phyloP scores from a whole-genome alignment of 92 coral and sea anemone species.

The Isaurus tuberculatus region DNA sequence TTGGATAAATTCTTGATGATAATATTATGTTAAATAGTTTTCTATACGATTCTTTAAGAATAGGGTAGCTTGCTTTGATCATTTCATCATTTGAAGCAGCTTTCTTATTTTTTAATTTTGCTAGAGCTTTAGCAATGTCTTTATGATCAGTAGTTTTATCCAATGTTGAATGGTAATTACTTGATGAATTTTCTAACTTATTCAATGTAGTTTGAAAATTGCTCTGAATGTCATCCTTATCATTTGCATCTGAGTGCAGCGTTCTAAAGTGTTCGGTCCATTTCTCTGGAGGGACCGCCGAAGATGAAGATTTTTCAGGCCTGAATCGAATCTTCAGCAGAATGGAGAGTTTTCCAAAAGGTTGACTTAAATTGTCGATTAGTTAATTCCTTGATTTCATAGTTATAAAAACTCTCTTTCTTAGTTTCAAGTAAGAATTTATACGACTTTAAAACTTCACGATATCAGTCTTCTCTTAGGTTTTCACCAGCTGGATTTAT shows the following conservation, averaged over 20 bases:
- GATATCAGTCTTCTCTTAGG: slow-evolving; percentile 26
- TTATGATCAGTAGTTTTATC: too few relatives aligned
- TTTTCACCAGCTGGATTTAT: slow-evolving; percentile 27
- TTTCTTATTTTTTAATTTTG: slow-evolving; percentile 11
- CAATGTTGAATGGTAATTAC: too few relatives aligned
- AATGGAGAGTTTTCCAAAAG: slow-evolving; percentile 37
- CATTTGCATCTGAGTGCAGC: slow-evolving; percentile 30
- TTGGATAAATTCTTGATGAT: too few relatives aligned
- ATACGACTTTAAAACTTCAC: slow-evolving; percentile 27
- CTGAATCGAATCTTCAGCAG: slow-evolving; percentile 22
- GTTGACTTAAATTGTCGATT: slow-evolving; percentile 18
- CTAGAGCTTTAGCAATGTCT: too few relatives aligned
- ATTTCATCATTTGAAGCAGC: slow-evolving; percentile 4
- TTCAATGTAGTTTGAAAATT: not conserved
- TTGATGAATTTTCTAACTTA: too few relatives aligned
- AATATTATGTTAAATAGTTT: too few relatives aligned
- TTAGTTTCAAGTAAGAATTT: slow-evolving; percentile 24
- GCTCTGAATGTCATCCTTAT: not conserved
- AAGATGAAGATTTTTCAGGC: slow-evolving; percentile 21
- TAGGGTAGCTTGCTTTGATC: too few relatives aligned
- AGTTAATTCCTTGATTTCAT: slow-evolving; percentile 25
- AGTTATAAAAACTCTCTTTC: slow-evolving; percentile 29
- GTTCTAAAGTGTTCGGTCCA: slow-evolving; percentile 32
- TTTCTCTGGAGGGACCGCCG: slow-evolving; percentile 39
- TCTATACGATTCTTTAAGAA: not conserved